Conservation (phyloP, 2,888 invertebrate genomes). For the Zootermopsis nevadensis region DNA sequence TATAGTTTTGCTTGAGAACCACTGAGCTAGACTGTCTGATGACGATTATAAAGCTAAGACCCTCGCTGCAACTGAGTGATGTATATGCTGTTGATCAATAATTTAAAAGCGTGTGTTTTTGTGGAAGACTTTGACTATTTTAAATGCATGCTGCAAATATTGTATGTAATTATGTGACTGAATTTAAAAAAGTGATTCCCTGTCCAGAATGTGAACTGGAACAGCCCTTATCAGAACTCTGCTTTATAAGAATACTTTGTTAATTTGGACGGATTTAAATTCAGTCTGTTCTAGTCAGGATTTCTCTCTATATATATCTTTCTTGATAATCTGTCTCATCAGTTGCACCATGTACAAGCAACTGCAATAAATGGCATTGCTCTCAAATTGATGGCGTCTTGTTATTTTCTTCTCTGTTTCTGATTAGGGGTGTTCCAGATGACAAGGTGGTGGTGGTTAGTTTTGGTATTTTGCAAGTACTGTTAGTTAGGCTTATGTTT, state of each 20-base stretch:
- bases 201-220: slow-evolving; percentile 38
- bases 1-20: too few species aligned
- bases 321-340: slow-evolving; percentile 38
- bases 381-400: slow-evolving; percentile 24
- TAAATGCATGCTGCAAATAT: slow-evolving; percentile 23
- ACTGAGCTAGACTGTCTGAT: too few species aligned
- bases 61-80: neutral
- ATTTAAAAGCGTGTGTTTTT: neutral
- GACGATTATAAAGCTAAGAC: too few species aligned
- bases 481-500: slow-evolving; percentile 14
- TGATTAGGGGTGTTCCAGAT: slow-evolving; percentile 66
- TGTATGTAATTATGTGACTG: neutral
- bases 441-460: slow-evolving; percentile 57
- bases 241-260: neutral
- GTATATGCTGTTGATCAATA: neutral
- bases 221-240: slow-evolving; percentile 46
- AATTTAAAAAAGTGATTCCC: slow-evolving; percentile 15
- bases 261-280: neutral
- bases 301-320: slow-evolving; percentile 30
- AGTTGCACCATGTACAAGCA: slow-evolving; percentile 45
- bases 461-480: slow-evolving; percentile 41
- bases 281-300: slow-evolving; percentile 36
- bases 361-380: slow-evolving; percentile 51
- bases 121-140: neutral
- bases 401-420: slow-evolving; percentile 57